A percentile compares a stretch with the other conserved stretches of the same genome.
phyloP scores from a whole-genome alignment of 2,113 vertebrate genomes.

The Siphamia tubifer region DNA sequence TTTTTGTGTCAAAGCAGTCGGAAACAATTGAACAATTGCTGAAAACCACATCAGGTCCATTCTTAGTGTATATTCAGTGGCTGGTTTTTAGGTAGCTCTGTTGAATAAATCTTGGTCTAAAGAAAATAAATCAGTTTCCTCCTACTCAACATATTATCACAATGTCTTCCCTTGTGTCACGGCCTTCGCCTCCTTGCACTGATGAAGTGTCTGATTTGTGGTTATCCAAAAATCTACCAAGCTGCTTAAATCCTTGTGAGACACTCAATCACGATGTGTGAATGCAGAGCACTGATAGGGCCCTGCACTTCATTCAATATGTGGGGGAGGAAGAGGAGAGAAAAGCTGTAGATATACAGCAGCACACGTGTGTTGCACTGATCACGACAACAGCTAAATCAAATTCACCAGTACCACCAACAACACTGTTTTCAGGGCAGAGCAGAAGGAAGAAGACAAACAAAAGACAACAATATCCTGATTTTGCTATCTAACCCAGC shows the following conservation, averaged over 20 bases:
- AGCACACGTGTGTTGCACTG: conserved; percentile 16
- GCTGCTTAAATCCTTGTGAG: conserved; percentile 45
- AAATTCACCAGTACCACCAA: conserved; percentile 14
- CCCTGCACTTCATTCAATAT: conserved; percentile 21
- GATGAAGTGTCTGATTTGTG: conserved; percentile 53
- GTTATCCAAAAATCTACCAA: conserved; percentile 46
- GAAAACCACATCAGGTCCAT: conserved; percentile 14
- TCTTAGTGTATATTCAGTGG: conserved; percentile 11
- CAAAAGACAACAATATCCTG: not conserved
- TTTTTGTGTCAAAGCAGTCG: not conserved
- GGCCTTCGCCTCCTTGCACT: conserved; percentile 21
- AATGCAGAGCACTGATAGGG: conserved; percentile 42
- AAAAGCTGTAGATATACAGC: conserved; percentile 21
- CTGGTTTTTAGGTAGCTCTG: conserved; percentile 1
- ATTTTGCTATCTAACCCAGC: not conserved
- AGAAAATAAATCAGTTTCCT: conserved; percentile 30
- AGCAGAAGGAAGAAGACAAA: not conserved
- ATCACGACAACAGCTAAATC: conserved; percentile 41
- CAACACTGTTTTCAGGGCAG: not conserved
- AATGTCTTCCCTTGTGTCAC: conserved; percentile 3
- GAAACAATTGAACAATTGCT: conserved; percentile 19
- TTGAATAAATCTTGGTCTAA: conserved; percentile 10
- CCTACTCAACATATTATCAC: conserved; percentile 6
- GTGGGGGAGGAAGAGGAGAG: conserved; percentile 53
- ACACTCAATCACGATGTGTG: conserved; percentile 45